Evolutionary conservation across 2,888 invertebrate genomes (phyloP).

Genomic region (Aspidiotus destructor): DNA sequence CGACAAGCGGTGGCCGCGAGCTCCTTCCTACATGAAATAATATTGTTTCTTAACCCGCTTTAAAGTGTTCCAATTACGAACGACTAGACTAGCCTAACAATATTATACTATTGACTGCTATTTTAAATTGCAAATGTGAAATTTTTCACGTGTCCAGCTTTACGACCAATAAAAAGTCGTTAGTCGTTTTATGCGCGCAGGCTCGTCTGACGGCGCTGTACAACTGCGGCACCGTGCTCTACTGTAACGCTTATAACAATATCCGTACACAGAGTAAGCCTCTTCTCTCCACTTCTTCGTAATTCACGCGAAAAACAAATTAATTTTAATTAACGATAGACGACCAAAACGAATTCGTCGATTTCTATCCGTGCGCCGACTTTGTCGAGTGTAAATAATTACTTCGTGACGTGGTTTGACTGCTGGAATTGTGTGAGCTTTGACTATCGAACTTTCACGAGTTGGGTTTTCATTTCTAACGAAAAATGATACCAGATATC

Average conservation of each 20-base stretch:
- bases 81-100: neutral
- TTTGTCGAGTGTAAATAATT: too few relatives aligned
- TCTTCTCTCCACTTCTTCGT: neutral
- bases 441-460: too few relatives aligned
- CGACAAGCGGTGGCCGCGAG: too few relatives aligned
- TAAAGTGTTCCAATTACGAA: slow-evolving; percentile 2
- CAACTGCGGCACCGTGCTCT: neutral
- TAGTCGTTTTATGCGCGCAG: too few relatives aligned
- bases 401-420: too few relatives aligned
- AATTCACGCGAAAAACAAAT: neutral
- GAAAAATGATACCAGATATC: too few relatives aligned
- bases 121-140: slow-evolving; percentile 4
- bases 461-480: too few relatives aligned
- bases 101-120: slow-evolving; percentile 2
- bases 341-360: neutral
- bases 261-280: neutral
- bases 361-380: too few relatives aligned
- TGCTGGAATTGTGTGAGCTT: too few relatives aligned
- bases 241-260: neutral
- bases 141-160: slow-evolving; percentile 4
- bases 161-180: too few relatives aligned
- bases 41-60: neutral
- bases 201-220: too few relatives aligned
- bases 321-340: slow-evolving; percentile 4
- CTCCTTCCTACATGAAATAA: too few relatives aligned